Evolutionary conservation across 2,888 invertebrate genomes (phyloP).

Genomic region (Diplazon laetatorius): DNA sequence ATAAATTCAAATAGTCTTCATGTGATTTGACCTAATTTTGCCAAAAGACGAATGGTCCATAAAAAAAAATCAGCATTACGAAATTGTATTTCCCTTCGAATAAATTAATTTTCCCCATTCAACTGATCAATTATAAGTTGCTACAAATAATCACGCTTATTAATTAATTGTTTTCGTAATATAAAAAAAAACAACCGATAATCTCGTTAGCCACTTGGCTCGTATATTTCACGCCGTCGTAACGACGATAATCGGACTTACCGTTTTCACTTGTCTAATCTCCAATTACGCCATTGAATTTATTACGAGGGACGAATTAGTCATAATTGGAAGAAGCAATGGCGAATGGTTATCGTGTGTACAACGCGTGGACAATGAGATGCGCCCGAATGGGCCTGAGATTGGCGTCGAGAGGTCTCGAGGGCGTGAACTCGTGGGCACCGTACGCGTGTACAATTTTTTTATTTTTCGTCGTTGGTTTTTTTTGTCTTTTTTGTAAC

Average conservation of each 20-base stretch:
- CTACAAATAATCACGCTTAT: not conserved
- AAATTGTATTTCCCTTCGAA: too few relatives aligned
- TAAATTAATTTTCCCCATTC: too few relatives aligned
- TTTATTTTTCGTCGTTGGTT: slow-evolving; percentile 10
- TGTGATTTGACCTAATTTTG: too few relatives aligned
- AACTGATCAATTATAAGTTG: too few relatives aligned
- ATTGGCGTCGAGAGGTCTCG: slow-evolving; percentile 15
- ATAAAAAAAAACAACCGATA: not conserved
- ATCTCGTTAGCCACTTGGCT: not conserved
- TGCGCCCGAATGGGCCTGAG: not conserved
- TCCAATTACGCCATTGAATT: slow-evolving; percentile 9
- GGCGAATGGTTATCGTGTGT: slow-evolving; percentile 4
- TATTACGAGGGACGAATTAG: slow-evolving; percentile 3
- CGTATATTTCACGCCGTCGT: not conserved
- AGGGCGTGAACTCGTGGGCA: slow-evolving; percentile 23
- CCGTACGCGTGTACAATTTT: slow-evolving; percentile 35
- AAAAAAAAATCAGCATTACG: too few relatives aligned
- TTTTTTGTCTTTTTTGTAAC: slow-evolving; percentile 16
- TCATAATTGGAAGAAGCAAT: not conserved
- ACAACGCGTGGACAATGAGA: not conserved
- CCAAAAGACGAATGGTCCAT: too few relatives aligned
- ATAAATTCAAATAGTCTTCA: too few relatives aligned
- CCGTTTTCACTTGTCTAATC: slow-evolving; percentile 10
- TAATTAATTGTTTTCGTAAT: not conserved
- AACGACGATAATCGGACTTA: slow-evolving; percentile 6